These are phyloP conservation scores for Beris morrisii DNA, from an alignment of 2,888 invertebrate genomes.

Conservation along the genomic window DNA sequence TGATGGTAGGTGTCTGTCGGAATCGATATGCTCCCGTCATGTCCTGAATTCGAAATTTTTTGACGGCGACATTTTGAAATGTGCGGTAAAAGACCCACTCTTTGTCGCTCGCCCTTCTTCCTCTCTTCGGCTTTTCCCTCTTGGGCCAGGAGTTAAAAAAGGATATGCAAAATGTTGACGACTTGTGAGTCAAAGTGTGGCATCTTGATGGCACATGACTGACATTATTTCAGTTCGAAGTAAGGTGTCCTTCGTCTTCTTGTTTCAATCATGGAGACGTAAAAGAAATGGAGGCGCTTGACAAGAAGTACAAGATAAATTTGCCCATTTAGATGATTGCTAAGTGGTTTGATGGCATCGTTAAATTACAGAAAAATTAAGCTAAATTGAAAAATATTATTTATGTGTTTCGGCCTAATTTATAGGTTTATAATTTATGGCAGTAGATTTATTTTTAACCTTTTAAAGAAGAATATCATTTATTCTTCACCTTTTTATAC, in stretches of 20 bases:
- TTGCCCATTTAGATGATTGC: constrained; percentile 14
- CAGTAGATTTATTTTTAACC: no score
- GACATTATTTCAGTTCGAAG: constrained; percentile 14
- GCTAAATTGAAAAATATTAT: constrained; percentile 6
- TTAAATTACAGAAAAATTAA: constrained; percentile 6
- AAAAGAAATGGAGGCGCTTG: background rate
- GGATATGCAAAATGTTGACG: constrained; percentile 31
- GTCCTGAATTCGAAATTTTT: constrained; percentile 35
- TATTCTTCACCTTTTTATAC: no score
- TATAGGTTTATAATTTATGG: no score
- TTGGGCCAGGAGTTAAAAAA: background rate
- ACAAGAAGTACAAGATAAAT: constrained; percentile 3
- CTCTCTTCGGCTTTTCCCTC: no score
- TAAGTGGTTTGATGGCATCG: constrained; percentile 5
- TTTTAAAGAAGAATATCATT: no score
- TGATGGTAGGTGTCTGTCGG: constrained; percentile 22
- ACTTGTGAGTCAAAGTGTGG: constrained; percentile 31
- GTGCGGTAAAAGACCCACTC: constrained; percentile 18
- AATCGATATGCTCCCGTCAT: constrained; percentile 34
- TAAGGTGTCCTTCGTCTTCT: background rate
- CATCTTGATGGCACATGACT: constrained; percentile 27
- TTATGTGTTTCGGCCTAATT: background rate
- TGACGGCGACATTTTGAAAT: constrained; percentile 30
- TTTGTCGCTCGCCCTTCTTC: background rate
- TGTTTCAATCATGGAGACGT: background rate